Conservation (phyloP, 2,113 vertebrate species). For the Hydrochoerus hydrochaeris region DNA sequence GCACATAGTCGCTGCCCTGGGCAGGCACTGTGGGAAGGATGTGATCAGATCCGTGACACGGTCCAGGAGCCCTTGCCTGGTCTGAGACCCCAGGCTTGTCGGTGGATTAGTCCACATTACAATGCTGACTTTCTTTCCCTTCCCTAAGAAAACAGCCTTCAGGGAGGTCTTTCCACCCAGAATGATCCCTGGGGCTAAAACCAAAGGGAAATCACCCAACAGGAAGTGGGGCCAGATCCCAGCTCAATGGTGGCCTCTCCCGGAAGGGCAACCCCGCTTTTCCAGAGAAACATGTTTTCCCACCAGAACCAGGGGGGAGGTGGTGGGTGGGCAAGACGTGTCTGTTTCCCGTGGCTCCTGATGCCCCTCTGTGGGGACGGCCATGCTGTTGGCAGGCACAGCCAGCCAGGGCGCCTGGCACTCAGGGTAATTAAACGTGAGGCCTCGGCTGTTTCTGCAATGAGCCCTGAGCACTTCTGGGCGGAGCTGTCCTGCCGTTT, state of each 20-base stretch:
- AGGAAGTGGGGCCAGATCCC: conserved; percentile 80
- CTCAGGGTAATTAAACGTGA: conserved; percentile 93
- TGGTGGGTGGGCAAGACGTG: conserved; percentile 70
- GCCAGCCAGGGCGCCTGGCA: conserved; percentile 83
- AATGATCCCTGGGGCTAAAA: conserved; percentile 76
- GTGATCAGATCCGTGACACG: not conserved
- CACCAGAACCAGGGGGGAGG: conserved; percentile 77
- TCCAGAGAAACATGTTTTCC: conserved; percentile 79
- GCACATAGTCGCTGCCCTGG: not conserved
- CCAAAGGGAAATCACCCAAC: conserved; percentile 65
- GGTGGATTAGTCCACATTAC: conserved; percentile 39
- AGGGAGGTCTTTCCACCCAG: conserved; percentile 56
- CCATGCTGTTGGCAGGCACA: conserved; percentile 84
- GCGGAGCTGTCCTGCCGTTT: conserved; percentile 79
- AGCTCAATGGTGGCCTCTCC: conserved; percentile 63
- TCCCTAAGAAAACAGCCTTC: conserved; percentile 78
- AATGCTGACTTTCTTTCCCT: conserved; percentile 75
- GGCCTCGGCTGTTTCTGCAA: conserved; percentile 92
- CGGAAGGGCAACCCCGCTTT: conserved; percentile 53
- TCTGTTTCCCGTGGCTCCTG: conserved; percentile 86
- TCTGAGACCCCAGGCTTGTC: conserved; percentile 69
- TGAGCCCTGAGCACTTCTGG: conserved; percentile 90
- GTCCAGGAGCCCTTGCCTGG: conserved; percentile 57
- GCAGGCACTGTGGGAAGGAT: accelerated
- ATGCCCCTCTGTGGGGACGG: conserved; percentile 82